Evolutionary conservation across 2,113 vertebrate genomes (phyloP).

Genomic region (Shinisaurus crocodilurus): DNA sequence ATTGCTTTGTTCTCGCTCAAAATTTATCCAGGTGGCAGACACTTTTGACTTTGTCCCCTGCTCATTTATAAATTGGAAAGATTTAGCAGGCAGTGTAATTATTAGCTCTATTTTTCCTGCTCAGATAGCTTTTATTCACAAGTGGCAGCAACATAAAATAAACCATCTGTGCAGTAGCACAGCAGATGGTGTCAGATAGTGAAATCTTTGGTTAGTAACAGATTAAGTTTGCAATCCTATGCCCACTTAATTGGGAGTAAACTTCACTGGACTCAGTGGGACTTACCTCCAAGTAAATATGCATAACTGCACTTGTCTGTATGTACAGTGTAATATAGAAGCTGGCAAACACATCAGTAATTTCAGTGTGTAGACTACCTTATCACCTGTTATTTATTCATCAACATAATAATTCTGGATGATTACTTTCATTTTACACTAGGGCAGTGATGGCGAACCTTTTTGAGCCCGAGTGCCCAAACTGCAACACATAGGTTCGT

Average conservation of each 20-base stretch:
- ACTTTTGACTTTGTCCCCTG: neutral
- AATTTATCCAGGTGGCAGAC: neutral
- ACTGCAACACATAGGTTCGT: too few relatives aligned
- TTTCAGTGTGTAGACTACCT: neutral
- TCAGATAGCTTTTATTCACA: neutral
- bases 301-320: neutral
- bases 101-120: neutral
- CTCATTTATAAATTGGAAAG: neutral
- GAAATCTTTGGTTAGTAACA: neutral
- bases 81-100: neutral
- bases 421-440: neutral
- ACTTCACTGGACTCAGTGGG: too few relatives aligned
- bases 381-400: neutral
- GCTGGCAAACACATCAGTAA: neutral
- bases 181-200: neutral
- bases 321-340: neutral
- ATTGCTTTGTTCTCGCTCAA: neutral
- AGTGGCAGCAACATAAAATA: neutral
- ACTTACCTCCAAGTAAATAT: neutral
- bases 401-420: neutral
- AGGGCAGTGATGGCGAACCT: too few relatives aligned
- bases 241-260: neutral
- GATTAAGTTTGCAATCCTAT: neutral
- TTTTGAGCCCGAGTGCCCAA: too few relatives aligned
- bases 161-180: neutral